Base-by-base conservation (phyloP, 2,113 vertebrate genomes). In the Typhlomys cinereus region DNA sequence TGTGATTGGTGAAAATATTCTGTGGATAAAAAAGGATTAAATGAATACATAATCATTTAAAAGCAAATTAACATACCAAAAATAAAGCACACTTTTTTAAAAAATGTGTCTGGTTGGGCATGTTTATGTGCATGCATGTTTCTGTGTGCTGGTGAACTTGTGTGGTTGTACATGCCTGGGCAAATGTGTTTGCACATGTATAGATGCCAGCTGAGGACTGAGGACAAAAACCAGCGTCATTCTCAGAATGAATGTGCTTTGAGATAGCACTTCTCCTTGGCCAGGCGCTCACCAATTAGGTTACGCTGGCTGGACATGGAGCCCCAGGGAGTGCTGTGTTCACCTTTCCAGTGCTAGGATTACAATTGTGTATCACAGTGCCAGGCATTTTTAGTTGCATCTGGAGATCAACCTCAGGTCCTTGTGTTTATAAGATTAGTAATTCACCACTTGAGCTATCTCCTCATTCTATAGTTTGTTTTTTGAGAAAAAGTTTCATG, bases 1-100 rank as follows among this genome's bases (percentile, higher is more conserved):
- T 97, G 96, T 99, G 99, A 96, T 99, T 99, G 88, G 99, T 99
- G 96, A 99, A 99, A 97, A 99, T 99, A 97, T 98, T 99, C 99
- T 99, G 95, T 90, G 92, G 95, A 41, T 70, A 91, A 95, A 94
- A 90, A 61, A 78, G 12, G 59, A 79, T 93, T 89, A 96, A 94
- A 95, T 91, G 27, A 85, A 62, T 25, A 92, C 44, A 39, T 36
- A 73, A 1, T 61, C 66, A 67, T 20, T 54, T 85, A 70, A 83
- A 96, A 61, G 29, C 44, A 83, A 88, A 57, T 74, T 52, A 88
- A 75, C 75, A 81, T 39, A 89, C 67, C 12, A 13, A 93, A 11
- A 86, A 76, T 78, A 52, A 85, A 79, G 41, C 46, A 85, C 4
- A 25, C 20, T 59, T 59, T 59, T 59, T 59, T 59, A 54, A 54